Evolutionary conservation across 1,140 invertebrate species (phyloP).

Genomic region (Meloidogyne exigua): DNA sequence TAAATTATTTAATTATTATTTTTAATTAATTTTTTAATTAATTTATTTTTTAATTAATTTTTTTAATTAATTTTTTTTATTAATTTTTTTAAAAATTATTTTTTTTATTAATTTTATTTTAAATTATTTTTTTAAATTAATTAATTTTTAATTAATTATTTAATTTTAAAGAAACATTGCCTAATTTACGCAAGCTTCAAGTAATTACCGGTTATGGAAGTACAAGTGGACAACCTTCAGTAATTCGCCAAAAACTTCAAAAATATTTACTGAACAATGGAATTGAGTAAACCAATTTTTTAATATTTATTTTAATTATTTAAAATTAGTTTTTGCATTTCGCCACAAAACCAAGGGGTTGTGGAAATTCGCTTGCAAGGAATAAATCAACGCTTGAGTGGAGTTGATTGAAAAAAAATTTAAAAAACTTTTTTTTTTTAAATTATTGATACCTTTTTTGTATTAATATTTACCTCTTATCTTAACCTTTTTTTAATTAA

Average conservation of each 20-base stretch:
- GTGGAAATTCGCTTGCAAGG: neutral
- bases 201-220: neutral
- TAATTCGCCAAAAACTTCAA: neutral
- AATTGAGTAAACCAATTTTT: neutral
- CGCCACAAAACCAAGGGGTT: neutral
- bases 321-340: neutral
- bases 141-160: neutral
- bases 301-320: neutral
- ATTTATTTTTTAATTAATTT: no score
- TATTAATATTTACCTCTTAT: no score
- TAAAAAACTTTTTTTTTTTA: no score
- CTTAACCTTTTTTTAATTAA: no score
- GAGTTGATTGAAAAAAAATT: neutral
- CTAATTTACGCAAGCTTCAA: neutral
- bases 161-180: neutral
- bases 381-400: neutral
- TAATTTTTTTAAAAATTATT: neutral
- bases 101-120: neutral
- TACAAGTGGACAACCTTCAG: neutral
- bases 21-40: no score
- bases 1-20: no score
- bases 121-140: no score
- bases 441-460: no score
- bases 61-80: neutral
- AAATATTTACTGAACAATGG: neutral